phyloP scores from a whole-genome alignment of 2,888 invertebrate genomes.

The Micropterix aruncella region DNA sequence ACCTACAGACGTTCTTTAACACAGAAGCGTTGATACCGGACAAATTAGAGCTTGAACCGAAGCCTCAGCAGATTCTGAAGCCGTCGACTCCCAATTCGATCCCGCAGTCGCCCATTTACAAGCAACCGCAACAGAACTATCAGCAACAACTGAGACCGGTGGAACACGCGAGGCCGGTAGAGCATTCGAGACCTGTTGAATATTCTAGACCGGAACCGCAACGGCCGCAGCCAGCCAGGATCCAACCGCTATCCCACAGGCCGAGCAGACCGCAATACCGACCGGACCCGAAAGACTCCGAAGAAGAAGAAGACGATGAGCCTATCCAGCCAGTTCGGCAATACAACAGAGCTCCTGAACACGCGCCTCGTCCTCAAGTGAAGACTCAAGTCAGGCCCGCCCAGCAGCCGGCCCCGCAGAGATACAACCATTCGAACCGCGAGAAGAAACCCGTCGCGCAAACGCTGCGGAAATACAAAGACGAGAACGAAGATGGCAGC shows the following conservation, averaged over 20 bases:
- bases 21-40: slow-evolving; percentile 19
- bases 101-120: slow-evolving; percentile 20
- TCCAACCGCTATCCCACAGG: slow-evolving; percentile 33
- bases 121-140: not conserved
- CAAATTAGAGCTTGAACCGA: slow-evolving; percentile 17
- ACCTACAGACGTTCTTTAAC: slow-evolving; percentile 30
- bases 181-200: too few species aligned
- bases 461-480: slow-evolving; percentile 55
- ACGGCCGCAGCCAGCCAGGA: slow-evolving; percentile 29
- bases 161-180: slow-evolving; percentile 7
- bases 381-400: slow-evolving; percentile 18
- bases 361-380: slow-evolving; percentile 17
- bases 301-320: slow-evolving; percentile 28
- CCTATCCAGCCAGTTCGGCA: slow-evolving; percentile 32
- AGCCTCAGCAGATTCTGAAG: slow-evolving; percentile 21
- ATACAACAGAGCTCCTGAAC: slow-evolving; percentile 25
- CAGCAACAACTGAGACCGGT: slow-evolving; percentile 15
- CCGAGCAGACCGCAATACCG: slow-evolving; percentile 39
- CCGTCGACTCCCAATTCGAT: slow-evolving; percentile 34
- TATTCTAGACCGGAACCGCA: slow-evolving; percentile 13
- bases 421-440: slow-evolving; percentile 26
- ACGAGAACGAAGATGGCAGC: slow-evolving; percentile 67
- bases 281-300: slow-evolving; percentile 27
- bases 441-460: slow-evolving; percentile 59
- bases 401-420: slow-evolving; percentile 23